Base-by-base conservation (phyloP, 2,888 invertebrate species). In the Acrobasis suavella region DNA sequence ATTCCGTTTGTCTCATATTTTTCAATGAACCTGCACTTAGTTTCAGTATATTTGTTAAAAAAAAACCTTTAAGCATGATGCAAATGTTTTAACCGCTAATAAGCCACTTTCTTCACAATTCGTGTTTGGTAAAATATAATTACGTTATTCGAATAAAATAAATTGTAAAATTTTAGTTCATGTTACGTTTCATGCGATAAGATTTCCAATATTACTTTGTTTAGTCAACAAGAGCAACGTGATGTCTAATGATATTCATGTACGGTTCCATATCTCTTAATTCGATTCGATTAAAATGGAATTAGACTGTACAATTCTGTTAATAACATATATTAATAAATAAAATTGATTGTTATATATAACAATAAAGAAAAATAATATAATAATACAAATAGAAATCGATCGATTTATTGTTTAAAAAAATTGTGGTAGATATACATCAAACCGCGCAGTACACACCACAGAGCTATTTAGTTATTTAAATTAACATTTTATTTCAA, bases 71-170 rank as follows among this genome's bases (percentile, higher is more conserved):
- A 37, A 58, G 38, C 54, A 16, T 37, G 59, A 46, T 51, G 38
- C 38, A 52, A 37, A 62, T 49, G 51, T 37, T 32, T 32, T 38
- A 58, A 58, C 42, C 50, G 50, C 56, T 62, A 65, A 56, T 65
- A 65, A 65, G 62, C 62, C 60, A 65, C 65, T 52, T 54, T 64
- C 58, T 56, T 42, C 56, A 46, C 22, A 32, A 17, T 12, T 39
- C 38, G 39, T 56, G 17, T 42, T 56, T 17, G 46, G 42, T 56
- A 56, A 39, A 52, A 22, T 39, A 17, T 42, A 22, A 46, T 22
- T 42, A 42, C 42, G 38, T 38, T 22, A 60, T 39, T 54, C 16
- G 39, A 32, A 46, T 46, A 54, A n/a, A n/a, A 52, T 17, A 56
- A 58, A 46, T 58, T 58, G 22, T 58, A 55, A n/a, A 38, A 55